Base-by-base conservation (phyloP, 2,888 invertebrate genomes). In the Melinaea marsaeus region DNA sequence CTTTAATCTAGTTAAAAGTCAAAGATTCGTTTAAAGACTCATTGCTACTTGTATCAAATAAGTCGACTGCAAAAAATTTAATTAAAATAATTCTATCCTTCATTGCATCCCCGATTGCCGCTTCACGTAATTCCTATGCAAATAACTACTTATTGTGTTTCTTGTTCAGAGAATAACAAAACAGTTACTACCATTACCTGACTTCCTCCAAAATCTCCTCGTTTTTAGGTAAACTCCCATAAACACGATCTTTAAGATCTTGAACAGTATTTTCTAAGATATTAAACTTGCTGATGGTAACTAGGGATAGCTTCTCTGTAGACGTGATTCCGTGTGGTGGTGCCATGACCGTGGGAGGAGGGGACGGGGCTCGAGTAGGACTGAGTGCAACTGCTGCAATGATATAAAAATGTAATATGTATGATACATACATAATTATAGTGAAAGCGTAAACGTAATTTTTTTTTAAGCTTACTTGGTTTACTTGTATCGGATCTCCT, bases 261-360 rank as follows among this genome's bases (percentile, higher is more conserved):
- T 81, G 80, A 2, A 91, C 90, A 1, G 76, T 67, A 61, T 69
- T 75, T 63, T 88, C 85, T 47, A 91, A 74, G 9, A 87, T 13
- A 62, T 89, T 88, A 64, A 90, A 90, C 68, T 86, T 89, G 80
- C 87, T 88, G 4, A 81, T 69, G 0, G 90, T 90, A 42, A 90
- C 86, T 0, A 93, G 82, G 0, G 92, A 89, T 1, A 90, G 80
- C 66, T 70, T 84, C 35, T 87, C 86, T 0, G 72, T 65, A 2
- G 81, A 77, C 0, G 60, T 57, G 32, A 64, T 51, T 54, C 57
- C 63, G 37, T 37, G 56, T 57, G 58, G 46, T 32, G 57, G 68
- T n/a, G 55, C 59, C 6, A 57, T 57, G 0, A 60, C 54, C 5
- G 63, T 66, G 4, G 57, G 58, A 4, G 57, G 58, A 3, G 73